Conservation (phyloP, 2,113 vertebrate species). For the Ctenodactylus gundi region DNA sequence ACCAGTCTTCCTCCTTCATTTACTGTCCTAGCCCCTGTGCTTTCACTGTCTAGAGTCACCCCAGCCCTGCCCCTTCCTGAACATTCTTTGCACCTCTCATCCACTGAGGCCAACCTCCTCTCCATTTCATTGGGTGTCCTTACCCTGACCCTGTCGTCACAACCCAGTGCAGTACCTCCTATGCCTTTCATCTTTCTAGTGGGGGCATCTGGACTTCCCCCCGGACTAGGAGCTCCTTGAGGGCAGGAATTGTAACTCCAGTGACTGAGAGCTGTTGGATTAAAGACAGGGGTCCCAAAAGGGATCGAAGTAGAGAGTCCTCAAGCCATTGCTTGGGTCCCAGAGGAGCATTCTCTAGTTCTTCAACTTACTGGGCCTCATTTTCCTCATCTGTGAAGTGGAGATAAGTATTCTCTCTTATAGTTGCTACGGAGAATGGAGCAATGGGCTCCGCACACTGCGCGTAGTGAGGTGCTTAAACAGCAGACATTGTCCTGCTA, state of each 20-base stretch:
- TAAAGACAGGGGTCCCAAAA: neutral
- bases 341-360: neutral
- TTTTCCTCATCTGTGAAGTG: neutral
- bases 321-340: neutral
- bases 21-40: neutral
- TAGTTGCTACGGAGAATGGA: neutral
- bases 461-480: neutral
- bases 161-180: neutral
- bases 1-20: neutral
- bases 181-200: neutral
- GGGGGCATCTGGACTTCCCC: neutral
- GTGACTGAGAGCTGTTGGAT: neutral
- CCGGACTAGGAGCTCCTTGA: neutral
- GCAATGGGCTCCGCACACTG: neutral
- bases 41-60: neutral
- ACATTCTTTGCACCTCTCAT: neutral
- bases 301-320: neutral
- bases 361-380: neutral
- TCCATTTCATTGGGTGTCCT: neutral
- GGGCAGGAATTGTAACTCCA: neutral
- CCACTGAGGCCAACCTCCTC: neutral
- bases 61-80: neutral
- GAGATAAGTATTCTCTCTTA: neutral
- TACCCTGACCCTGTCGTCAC: neutral
- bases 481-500: accelerated